A percentile compares a stretch with the other conserved stretches of the same genome.
These are phyloP conservation scores for Bos javanicus DNA, from an alignment of 2,113 vertebrate genomes.

Conservation along the genomic window DNA sequence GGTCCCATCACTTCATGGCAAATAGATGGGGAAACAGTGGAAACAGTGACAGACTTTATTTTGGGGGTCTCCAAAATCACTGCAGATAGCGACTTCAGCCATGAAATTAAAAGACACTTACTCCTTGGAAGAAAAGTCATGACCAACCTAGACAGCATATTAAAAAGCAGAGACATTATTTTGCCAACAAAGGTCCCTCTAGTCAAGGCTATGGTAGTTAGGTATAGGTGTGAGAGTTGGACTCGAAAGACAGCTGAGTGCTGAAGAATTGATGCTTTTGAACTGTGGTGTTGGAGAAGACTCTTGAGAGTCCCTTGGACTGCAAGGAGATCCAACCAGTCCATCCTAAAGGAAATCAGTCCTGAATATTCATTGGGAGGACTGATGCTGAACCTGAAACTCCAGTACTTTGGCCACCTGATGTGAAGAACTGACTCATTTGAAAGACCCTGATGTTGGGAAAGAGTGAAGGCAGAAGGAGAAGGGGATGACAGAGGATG, in stretches of 20 bases:
- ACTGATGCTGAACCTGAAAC: background rate
- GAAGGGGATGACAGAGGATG: background rate
- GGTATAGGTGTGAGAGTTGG: background rate
- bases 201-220: background rate
- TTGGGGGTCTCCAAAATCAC: background rate
- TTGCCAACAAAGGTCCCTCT: background rate
- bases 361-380: background rate
- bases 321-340: background rate
- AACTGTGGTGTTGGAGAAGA: background rate
- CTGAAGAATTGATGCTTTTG: background rate
- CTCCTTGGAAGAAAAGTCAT: background rate
- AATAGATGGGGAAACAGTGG: background rate
- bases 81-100: background rate
- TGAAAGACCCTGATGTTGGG: background rate
- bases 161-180: background rate
- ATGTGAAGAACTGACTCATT: background rate
- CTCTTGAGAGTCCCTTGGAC: background rate
- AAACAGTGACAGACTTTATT: background rate
- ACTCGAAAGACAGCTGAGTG: fast-evolving
- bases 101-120: background rate
- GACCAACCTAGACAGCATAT: background rate
- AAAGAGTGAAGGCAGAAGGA: background rate
- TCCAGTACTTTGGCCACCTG: background rate
- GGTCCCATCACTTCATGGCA: background rate
- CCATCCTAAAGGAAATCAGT: background rate